Base-by-base conservation (phyloP, 1,140 invertebrate species). In the Lepidurus packardi region DNA sequence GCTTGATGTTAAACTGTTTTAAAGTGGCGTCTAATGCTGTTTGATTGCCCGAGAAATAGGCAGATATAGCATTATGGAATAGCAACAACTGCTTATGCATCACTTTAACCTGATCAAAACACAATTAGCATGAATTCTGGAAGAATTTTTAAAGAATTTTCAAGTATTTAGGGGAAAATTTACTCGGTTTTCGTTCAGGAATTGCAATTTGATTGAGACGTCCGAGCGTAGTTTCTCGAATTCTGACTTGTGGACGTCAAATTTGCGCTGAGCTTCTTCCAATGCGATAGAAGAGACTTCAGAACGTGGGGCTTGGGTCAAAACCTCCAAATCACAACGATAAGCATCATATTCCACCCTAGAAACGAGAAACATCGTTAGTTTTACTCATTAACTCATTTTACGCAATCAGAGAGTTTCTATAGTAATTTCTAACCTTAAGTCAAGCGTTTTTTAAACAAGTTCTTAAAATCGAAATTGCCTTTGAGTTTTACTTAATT, bases 331-430 rank as follows among this genome's bases (percentile, higher is more conserved):
- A 86, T 98, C 96, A 84, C 92, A 92, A 83, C 96, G 91, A 85
- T 98, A 98, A 13, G 97, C 96, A 89, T 98, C 97, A 85, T 97
- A 98, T 85, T 98, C 96, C 85, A 98, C 90, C 86, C 96, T 95
- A 83, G 44, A 84, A 83, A 84, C 21, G 43, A 34, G 74, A 80
- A 81, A 77, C 25, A 45, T 0, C 1, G 34, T 34, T 34, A 34
- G 34, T 34, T 34, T 74, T 77, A 43, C 73, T 73, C 78, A 34
- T 34, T 74, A 76, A 43, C 73, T 73, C 78, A 34, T 34, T 34
- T 34, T 34, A 34, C 34, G 3, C 3, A 2, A 34, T 4, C 4
- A 34, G 34, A 34, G 25, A 34, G 34, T 34, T 34, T 0, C 34
- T 34, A 4, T 4, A 34, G 34, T 34, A 34, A 34, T 34, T 34